Conservation (phyloP, 2,888 invertebrate genomes). For the Yponomeuta sedellus region DNA sequence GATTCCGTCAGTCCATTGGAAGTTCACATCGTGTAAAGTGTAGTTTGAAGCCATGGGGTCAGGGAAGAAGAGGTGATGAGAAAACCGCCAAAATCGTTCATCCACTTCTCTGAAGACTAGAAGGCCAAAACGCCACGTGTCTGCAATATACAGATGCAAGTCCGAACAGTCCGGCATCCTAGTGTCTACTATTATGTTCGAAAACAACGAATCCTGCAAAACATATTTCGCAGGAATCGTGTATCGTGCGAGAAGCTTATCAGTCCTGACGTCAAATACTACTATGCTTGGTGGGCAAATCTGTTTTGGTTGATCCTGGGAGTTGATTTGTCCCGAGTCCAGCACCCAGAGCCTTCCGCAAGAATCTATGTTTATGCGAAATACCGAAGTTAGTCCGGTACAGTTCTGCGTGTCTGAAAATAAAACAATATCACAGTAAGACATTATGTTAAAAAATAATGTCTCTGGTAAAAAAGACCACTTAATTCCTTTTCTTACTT, state of each 20-base stretch:
- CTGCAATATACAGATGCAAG: slow-evolving; percentile 80
- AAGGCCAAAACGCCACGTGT: slow-evolving; percentile 81
- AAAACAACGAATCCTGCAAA: slow-evolving; percentile 80
- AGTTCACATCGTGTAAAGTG: slow-evolving; percentile 83
- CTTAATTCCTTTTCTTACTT: no score
- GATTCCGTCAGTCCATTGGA: slow-evolving; percentile 89
- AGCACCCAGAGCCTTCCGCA: slow-evolving; percentile 88
- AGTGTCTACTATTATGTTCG: slow-evolving; percentile 81
- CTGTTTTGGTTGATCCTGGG: slow-evolving; percentile 79
- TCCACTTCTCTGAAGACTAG: slow-evolving; percentile 79
- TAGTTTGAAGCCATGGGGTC: slow-evolving; percentile 85
- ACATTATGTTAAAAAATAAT: background rate
- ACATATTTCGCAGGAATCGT: slow-evolving; percentile 80
- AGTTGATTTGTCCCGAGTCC: slow-evolving; percentile 86
- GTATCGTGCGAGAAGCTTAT: slow-evolving; percentile 78
- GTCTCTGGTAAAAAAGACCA: no score
- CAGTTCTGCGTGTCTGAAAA: slow-evolving; percentile 70
- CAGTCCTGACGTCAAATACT: slow-evolving; percentile 82
- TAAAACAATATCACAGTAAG: background rate
- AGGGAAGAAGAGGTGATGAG: slow-evolving; percentile 81
- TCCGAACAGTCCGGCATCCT: slow-evolving; percentile 76
- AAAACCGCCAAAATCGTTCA: slow-evolving; percentile 78
- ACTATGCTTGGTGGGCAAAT: slow-evolving; percentile 84
- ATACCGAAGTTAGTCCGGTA: slow-evolving; percentile 84
- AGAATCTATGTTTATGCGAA: slow-evolving; percentile 82